These are phyloP conservation scores for Fukomys damarensis DNA, from an alignment of 2,113 vertebrate genomes.

Conservation along the genomic window DNA sequence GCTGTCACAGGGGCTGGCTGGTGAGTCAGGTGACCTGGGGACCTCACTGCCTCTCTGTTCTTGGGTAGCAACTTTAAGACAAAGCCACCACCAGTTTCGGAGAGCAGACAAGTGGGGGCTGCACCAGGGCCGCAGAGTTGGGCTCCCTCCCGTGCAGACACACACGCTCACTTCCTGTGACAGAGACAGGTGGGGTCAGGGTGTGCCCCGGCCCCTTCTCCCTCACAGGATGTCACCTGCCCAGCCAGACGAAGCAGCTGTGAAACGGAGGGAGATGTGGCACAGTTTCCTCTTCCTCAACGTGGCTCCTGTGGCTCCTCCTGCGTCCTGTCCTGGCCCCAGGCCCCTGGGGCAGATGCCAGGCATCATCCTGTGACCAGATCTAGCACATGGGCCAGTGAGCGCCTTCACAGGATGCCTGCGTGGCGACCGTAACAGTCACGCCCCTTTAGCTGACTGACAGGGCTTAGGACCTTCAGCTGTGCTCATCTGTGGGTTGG, in stretches of 20 bases:
- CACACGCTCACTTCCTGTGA: neutral
- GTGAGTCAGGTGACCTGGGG: neutral
- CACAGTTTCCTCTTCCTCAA: neutral
- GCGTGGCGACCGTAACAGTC: neutral
- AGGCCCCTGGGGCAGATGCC: neutral
- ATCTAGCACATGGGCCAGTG: too few species aligned
- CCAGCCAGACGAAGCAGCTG: neutral
- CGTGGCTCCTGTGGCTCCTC: neutral
- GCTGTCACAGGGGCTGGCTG: neutral
- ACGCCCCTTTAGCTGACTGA: neutral
- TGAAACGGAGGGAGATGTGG: neutral
- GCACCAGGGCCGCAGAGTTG: too few species aligned
- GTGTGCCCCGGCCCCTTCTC: too few species aligned
- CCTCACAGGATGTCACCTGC: neutral
- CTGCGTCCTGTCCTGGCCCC: neutral
- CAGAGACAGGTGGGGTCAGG: neutral
- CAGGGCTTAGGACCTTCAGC: neutral
- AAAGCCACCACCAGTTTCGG: neutral
- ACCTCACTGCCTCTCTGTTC: neutral
- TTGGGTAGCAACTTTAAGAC: neutral
- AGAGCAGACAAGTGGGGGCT: neutral
- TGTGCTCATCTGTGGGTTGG: neutral
- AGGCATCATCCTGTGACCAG: neutral
- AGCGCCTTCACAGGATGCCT: neutral
- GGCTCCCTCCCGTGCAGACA: neutral